phyloP scores from a whole-genome alignment of 37 sponge, comb jelly and placozoan genomes.

The Halichondria panicea region DNA sequence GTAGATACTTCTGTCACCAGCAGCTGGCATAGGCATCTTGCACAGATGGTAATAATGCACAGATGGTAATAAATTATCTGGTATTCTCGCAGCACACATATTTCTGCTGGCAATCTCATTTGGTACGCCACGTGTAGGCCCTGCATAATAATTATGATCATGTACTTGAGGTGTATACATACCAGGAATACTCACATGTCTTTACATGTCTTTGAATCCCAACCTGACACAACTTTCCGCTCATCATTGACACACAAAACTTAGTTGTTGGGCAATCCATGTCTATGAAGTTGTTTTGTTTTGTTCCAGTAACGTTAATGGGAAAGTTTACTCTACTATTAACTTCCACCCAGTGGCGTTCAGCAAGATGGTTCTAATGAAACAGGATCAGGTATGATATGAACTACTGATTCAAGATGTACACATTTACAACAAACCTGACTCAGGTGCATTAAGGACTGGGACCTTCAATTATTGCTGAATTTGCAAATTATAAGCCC shows the following conservation, averaged over 20 bases:
- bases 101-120: background rate
- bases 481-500: no score
- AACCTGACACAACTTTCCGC: background rate
- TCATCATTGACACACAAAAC: constrained; percentile 14
- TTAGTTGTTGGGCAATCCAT: constrained; percentile 16
- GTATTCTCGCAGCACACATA: background rate
- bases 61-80: no score
- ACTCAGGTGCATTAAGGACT: no score
- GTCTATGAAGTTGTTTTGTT: background rate
- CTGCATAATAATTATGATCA: no score
- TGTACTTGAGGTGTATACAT: no score
- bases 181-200: no score
- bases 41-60: no score
- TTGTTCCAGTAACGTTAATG: background rate
- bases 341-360: constrained; percentile 18
- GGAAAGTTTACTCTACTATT: constrained; percentile 12
- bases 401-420: background rate
- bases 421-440: background rate
- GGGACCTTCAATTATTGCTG: no score
- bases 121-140: background rate
- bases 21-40: no score
- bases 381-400: background rate
- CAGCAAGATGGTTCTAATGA: constrained; percentile 10
- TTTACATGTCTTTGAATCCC: constrained; percentile 3
- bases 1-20: no score